A percentile compares a stretch with the other conserved stretches of the same genome.
Conservation (phyloP, 1,140 invertebrate genomes). For the Bombus pyrosoma region DNA sequence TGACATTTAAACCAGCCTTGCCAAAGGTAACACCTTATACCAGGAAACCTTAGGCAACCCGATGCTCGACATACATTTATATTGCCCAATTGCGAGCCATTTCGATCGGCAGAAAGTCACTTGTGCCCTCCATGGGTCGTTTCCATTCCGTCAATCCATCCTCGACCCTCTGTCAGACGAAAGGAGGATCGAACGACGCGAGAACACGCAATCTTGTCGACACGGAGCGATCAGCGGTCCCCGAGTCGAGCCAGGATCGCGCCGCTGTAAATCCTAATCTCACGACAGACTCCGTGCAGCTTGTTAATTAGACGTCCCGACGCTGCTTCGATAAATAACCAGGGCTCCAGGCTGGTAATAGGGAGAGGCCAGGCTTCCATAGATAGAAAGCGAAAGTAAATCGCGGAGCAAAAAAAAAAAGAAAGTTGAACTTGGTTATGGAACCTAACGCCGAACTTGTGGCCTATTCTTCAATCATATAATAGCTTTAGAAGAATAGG, state of each 20-base stretch:
- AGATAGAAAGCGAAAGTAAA: not conserved
- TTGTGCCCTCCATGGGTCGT: not conserved
- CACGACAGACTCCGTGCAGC: slow-evolving; percentile 49
- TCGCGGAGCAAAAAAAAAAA: not conserved
- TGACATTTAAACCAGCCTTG: not conserved
- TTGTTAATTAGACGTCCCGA: slow-evolving; percentile 61
- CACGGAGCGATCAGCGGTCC: not conserved
- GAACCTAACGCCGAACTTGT: too few species aligned
- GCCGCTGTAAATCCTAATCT: slow-evolving; percentile 63
- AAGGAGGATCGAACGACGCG: slow-evolving; percentile 15
- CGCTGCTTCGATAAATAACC: slow-evolving; percentile 58
- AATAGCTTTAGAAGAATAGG: too few species aligned
- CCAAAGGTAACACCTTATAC: not conserved
- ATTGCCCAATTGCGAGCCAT: not conserved
- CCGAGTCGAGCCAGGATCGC: slow-evolving; percentile 30
- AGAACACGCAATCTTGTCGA: slow-evolving; percentile 17
- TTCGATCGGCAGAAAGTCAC: not conserved
- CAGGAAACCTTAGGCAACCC: not conserved
- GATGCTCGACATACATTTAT: not conserved
- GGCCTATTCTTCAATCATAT: too few species aligned
- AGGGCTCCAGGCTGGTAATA: slow-evolving; percentile 3
- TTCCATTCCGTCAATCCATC: not conserved
- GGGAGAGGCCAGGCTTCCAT: too few species aligned
- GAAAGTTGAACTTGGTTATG: too few species aligned
- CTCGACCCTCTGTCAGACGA: too few species aligned